Percentiles rank a stretch among this genome's conserved stretches.
Evolutionary conservation across 2,888 invertebrate species (phyloP).

Genomic region (Miltochrista miniata): DNA sequence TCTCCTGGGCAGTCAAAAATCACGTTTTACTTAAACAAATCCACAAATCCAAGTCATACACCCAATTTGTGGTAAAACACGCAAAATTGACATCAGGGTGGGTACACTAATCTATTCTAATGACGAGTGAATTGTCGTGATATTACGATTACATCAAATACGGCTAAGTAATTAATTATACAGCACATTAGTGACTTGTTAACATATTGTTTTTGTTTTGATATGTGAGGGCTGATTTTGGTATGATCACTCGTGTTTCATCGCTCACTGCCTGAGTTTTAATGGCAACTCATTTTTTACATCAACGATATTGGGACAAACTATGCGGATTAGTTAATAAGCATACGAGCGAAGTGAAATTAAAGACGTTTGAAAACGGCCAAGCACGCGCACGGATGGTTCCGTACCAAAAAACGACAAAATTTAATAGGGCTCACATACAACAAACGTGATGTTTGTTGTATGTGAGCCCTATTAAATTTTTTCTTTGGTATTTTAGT

Average conservation of each 20-base stretch:
- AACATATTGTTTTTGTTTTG: conserved; percentile 4
- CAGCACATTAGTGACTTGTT: conserved; percentile 13
- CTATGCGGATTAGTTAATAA: no score
- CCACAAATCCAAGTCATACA: conserved; percentile 26
- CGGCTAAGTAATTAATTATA: conserved; percentile 36
- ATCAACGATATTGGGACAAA: no score
- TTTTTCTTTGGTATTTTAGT: no score
- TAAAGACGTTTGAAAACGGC: no score
- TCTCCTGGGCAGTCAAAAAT: not conserved
- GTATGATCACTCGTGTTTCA: not conserved
- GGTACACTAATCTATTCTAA: conserved; percentile 29
- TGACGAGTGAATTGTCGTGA: conserved; percentile 48
- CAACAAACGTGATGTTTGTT: no score
- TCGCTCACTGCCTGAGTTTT: not conserved
- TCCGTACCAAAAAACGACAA: no score
- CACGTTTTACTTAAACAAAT: conserved; percentile 14
- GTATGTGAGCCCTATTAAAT: no score
- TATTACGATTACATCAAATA: conserved; percentile 31
- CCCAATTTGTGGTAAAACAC: conserved; percentile 37
- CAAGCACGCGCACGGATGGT: no score
- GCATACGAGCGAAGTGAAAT: no score
- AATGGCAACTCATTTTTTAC: not conserved
- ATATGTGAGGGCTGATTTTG: conserved; percentile 1
- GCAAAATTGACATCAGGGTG: conserved; percentile 40
- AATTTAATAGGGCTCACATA: not conserved